Evolutionary conservation across 2,113 vertebrate species (phyloP).

Genomic region (Myiozetetes cayanensis): DNA sequence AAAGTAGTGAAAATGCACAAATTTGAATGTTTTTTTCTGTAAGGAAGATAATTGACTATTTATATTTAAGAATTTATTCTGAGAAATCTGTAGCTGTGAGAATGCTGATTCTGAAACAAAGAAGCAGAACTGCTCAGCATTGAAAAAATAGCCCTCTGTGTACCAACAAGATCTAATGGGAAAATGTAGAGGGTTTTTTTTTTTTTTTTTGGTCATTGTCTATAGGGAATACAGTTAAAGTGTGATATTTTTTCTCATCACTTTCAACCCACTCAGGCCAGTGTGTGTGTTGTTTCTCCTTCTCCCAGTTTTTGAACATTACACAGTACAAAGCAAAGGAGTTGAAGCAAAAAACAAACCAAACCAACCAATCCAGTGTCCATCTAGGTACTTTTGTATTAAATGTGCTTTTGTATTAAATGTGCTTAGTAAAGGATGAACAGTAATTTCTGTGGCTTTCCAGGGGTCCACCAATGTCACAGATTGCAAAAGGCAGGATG

Average conservation of each 20-base stretch:
- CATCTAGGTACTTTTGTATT: neutral
- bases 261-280: neutral
- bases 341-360: neutral
- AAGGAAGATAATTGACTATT: neutral
- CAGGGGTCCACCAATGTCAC: neutral
- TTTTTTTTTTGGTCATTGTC: neutral
- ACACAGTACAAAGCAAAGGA: neutral
- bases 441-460: neutral
- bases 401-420: neutral
- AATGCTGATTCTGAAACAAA: slow-evolving; percentile 14
- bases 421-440: neutral
- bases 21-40: neutral
- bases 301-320: neutral
- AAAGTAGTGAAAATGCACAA: neutral
- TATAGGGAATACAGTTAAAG: neutral
- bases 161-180: neutral
- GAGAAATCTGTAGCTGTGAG: neutral
- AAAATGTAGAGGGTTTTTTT: neutral
- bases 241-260: neutral
- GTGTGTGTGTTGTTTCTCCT: neutral
- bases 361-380: accelerated
- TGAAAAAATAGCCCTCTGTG: neutral
- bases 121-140: neutral
- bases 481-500: neutral
- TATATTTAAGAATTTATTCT: slow-evolving; percentile 6